phyloP scores from a whole-genome alignment of 2,888 invertebrate genomes.

The Azorinus chamasolen region DNA sequence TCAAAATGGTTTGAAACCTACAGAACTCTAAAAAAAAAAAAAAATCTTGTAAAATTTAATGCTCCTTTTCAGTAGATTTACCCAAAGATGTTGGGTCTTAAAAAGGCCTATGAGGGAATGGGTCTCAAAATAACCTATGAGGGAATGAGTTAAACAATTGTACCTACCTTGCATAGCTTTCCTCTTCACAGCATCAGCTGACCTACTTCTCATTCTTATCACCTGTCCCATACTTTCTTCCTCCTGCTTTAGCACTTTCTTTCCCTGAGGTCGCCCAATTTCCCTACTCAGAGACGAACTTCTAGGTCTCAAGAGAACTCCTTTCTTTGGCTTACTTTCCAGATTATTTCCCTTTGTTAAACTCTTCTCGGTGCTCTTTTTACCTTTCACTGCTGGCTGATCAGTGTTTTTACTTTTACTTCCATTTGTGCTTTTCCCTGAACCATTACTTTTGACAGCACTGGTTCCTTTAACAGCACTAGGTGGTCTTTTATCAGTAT shows the following conservation, averaged over 20 bases:
- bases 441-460: constrained; percentile 8
- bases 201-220: constrained; percentile 55
- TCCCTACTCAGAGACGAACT: constrained; percentile 55
- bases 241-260: constrained; percentile 17
- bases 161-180: constrained; percentile 67
- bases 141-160: no score
- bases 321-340: constrained; percentile 49
- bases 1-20: no score
- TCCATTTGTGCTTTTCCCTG: constrained; percentile 5
- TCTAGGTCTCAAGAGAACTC: constrained; percentile 50
- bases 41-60: no score
- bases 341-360: constrained; percentile 31
- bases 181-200: constrained; percentile 60
- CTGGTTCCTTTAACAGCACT: constrained; percentile 44
- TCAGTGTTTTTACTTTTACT: constrained; percentile 2
- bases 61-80: no score
- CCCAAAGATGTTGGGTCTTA: no score
- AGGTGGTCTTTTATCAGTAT: constrained; percentile 55
- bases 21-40: no score
- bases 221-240: constrained; percentile 36
- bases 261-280: constrained; percentile 11
- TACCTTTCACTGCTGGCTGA: constrained; percentile 20
- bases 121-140: no score
- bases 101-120: no score
- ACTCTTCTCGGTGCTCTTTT: constrained; percentile 42